Evolutionary conservation across 2,888 invertebrate genomes (phyloP), one percentile per base, ranked within the genome.

Genomic region (Bursaphelenchus okinawaensis): DNA sequence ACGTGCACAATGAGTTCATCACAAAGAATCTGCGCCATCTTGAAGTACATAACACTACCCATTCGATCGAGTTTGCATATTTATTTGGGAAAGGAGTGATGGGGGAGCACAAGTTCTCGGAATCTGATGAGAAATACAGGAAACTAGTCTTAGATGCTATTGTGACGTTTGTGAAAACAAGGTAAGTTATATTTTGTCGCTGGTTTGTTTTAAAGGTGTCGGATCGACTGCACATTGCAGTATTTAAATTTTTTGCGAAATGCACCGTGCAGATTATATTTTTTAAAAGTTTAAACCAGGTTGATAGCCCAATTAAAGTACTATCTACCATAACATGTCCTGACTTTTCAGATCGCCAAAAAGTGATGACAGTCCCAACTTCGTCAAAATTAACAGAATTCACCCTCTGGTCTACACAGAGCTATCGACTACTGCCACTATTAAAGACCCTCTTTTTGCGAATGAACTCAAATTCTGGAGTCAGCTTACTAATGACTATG

Each of bases 381-480:
- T 59, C 6, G 52, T 19, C 9, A 50, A 22, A 20, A 22, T 59
- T 3, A 51, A n/a, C 19, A 8, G 24, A 8, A 16, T 40, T 1
- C 60, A 29, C 9, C 60, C 60, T 24, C 24, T 59, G 12, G 24
- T 59, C 24, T 59, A 59, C 51, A 23, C 60, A 22, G 60, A 59
- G 22, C 20, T 59, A 16, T 26, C 29, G 7, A 27, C 40, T 20
- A 20, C 16, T 19, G 24, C 52, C 19, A 16, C 24, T 7, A 51
- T 68, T 56, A 65, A 69, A 12, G 51, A 57, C 20, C 56, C 22
- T 16, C 23, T 68, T 2, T 60, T 68, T 27, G 31, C 57, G 27
- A 67, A 69, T 12, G 68, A 62, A 9, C 27, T 67, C 23, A 27
- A 27, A 24, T 70, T 70, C 58, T 70, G 71, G 71, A 27, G 54